Base-by-base conservation (phyloP, 2,797 vertebrate species). In the Caiman crocodilus region DNA sequence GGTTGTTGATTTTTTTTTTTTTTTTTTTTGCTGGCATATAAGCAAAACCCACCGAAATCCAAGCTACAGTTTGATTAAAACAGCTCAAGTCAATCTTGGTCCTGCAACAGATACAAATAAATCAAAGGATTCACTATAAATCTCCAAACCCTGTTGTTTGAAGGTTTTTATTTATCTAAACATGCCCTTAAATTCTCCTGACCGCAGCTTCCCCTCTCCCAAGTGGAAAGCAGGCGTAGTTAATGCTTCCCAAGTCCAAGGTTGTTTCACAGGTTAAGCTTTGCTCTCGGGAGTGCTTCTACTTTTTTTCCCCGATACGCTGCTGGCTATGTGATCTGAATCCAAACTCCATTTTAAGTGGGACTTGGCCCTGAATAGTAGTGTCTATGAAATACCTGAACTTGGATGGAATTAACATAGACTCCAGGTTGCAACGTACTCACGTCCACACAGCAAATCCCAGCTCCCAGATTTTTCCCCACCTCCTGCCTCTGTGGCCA, bases 251-350 rank as follows among this genome's bases (percentile, higher is more conserved):
- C 92, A 89, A 60, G 79, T 35, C 91, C 89, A 92, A 93, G 89
- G 73, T 63, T 94, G 88, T 91, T 95, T 96, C 88, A 92, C 86
- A 96, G 86, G 93, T 94, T 96, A 95, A 96, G 89, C 64, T 90
- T 63, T 71, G 56, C 69, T 97, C 82, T 93, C 89, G 1, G 82
- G 92, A 92, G 94, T 55, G 83, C 93, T 94, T 90, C 77, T 64
- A 88, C 75, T 89, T 91, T 93, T 93, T 86, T 76, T 82, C 96
- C 91, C 94, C 91, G 87, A 92, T 79, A 74, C 84, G 61, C 92
- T 79, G 59, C 79, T 82, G 80, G 59, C 76, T 89, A 14, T 87
- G 57, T 96, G 94, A 93, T 93, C 86, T 93, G 91, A 95, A 93
- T 96, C 77, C 56, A 95, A 96, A 95, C 8, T n/a, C 60, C 65